A percentile compares a stretch with the other conserved stretches of the same genome.
Evolutionary conservation across 2,797 vertebrate genomes (phyloP).

Genomic region (Schizothorax lantsangensis): DNA sequence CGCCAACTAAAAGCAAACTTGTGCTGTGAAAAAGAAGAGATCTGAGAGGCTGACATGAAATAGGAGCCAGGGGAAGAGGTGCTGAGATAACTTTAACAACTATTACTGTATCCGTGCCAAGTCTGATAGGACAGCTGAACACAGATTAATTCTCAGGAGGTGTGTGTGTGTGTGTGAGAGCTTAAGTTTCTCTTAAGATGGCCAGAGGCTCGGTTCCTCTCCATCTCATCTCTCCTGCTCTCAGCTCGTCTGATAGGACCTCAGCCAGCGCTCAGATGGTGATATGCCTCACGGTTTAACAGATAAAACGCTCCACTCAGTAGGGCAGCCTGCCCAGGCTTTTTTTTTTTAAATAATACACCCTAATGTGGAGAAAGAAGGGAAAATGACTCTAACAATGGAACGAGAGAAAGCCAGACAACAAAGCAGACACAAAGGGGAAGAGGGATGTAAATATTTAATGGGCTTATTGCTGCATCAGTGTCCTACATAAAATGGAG

Average conservation of each 20-base stretch:
- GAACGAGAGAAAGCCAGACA: slow-evolving; percentile 28
- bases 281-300: slow-evolving; percentile 39
- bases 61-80: slow-evolving; percentile 31
- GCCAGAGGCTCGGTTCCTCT: slow-evolving; percentile 63
- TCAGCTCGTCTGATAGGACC: slow-evolving; percentile 37
- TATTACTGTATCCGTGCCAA: slow-evolving; percentile 43
- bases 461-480: slow-evolving; percentile 65
- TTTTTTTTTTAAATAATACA: slow-evolving; percentile 13
- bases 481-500: slow-evolving; percentile 66
- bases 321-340: slow-evolving; percentile 20
- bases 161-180: slow-evolving; percentile 19
- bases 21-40: slow-evolving; percentile 31
- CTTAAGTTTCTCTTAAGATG: slow-evolving; percentile 68
- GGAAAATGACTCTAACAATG: slow-evolving; percentile 3
- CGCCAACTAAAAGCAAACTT: not conserved
- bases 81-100: slow-evolving; percentile 51
- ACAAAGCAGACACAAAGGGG: slow-evolving; percentile 51
- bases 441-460: slow-evolving; percentile 79
- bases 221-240: slow-evolving; percentile 48
- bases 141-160: slow-evolving; percentile 44
- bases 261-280: slow-evolving; percentile 33
- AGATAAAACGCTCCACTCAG: slow-evolving; percentile 40
- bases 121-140: slow-evolving; percentile 48
- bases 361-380: slow-evolving; percentile 15
- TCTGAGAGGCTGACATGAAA: slow-evolving; percentile 37